Percentiles rank a stretch among this genome's conserved stretches.
These are phyloP conservation scores for Trachops cirrhosus DNA, from an alignment of 2,797 vertebrate genomes.

Conservation along the genomic window DNA sequence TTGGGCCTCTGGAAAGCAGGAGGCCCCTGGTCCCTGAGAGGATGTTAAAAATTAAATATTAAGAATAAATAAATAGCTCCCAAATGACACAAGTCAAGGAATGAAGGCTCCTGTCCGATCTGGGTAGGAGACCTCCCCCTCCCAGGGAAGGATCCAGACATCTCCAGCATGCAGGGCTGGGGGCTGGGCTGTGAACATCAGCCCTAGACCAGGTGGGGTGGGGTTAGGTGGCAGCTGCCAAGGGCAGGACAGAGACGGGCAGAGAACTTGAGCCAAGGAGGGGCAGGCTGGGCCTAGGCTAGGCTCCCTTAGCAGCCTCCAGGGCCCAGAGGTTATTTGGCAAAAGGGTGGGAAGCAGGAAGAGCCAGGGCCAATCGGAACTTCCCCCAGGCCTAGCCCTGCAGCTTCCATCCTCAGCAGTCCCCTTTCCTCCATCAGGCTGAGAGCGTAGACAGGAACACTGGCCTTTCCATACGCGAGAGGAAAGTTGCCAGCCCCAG, in stretches of 20 bases:
- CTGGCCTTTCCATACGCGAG: background rate
- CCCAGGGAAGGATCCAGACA: conserved; percentile 72
- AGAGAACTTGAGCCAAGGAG: background rate
- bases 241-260: background rate
- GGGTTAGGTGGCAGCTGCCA: background rate
- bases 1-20: conserved; percentile 72
- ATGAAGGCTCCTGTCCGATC: conserved; percentile 67
- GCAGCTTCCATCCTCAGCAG: background rate
- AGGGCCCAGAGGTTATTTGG: conserved; percentile 43
- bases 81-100: conserved; percentile 66
- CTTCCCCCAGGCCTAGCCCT: background rate
- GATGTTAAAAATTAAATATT: conserved; percentile 78
- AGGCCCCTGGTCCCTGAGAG: conserved; percentile 79
- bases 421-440: background rate
- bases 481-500: background rate
- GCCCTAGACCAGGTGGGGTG: background rate
- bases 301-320: background rate
- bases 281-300: background rate
- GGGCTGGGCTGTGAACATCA: background rate
- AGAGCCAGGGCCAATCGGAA: background rate
- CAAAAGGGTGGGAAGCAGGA: conserved; percentile 21
- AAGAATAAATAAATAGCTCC: conserved; percentile 79
- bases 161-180: conserved; percentile 37
- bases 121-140: conserved; percentile 50
- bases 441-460: background rate